These are phyloP conservation scores for Piaya cayana DNA, from an alignment of 2,113 vertebrate species.

Conservation along the genomic window DNA sequence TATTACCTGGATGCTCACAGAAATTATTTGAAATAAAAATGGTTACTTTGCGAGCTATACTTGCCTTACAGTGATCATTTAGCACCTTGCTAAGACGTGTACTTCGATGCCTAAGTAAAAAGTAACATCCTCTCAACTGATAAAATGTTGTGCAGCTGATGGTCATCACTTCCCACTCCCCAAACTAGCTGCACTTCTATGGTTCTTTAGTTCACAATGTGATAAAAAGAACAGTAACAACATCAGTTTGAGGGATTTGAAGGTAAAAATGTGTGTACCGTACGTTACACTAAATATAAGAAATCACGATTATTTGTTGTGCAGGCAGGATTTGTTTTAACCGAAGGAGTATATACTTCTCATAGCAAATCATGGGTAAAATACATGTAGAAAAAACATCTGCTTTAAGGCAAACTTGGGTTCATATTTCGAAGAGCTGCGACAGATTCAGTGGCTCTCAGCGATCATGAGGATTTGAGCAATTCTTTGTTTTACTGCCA, in stretches of 20 bases:
- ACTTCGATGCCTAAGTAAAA: not conserved
- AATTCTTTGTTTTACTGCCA: constrained; percentile 59
- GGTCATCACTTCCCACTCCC: not conserved
- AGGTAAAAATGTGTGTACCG: not conserved
- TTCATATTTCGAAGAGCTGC: not conserved
- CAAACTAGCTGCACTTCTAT: not conserved
- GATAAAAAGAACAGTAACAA: not conserved
- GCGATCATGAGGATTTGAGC: not conserved
- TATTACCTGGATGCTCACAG: not conserved
- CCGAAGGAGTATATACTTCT: not conserved
- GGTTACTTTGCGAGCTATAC: not conserved
- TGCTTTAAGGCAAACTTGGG: not conserved
- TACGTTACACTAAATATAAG: not conserved
- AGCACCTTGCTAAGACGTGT: not conserved
- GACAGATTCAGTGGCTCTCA: accelerated
- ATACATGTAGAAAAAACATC: not conserved
- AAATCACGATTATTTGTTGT: not conserved
- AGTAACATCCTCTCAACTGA: not conserved
- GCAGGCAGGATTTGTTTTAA: not conserved
- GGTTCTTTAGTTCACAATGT: not conserved
- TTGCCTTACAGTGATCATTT: not conserved
- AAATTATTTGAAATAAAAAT: not conserved
- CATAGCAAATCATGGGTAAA: not conserved
- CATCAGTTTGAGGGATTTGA: not conserved
- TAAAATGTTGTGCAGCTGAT: not conserved